phyloP scores from a whole-genome alignment of 2,113 vertebrate genomes.

The Thryonomys swinderianus region DNA sequence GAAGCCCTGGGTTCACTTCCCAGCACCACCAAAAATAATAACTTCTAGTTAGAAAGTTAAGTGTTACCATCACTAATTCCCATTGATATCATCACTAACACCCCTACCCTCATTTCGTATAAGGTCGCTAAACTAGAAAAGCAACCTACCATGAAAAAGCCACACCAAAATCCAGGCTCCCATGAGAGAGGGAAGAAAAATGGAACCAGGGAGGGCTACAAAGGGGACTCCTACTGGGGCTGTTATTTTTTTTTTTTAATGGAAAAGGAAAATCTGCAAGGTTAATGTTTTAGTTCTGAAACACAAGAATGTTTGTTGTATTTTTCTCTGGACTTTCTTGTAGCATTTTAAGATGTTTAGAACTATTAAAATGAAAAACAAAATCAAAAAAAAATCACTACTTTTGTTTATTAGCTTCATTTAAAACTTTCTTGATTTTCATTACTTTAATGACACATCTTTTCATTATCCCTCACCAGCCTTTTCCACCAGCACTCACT shows the following conservation, averaged over 20 bases:
- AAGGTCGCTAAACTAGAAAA: not conserved
- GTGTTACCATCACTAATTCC: not conserved
- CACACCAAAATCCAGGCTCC: not conserved
- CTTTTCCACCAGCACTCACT: not conserved
- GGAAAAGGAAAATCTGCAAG: not conserved
- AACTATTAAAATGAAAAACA: slow-evolving; percentile 19
- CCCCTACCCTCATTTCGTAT: not conserved
- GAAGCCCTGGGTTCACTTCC: not conserved
- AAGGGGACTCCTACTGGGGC: not conserved
- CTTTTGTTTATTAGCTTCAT: slow-evolving; percentile 18
- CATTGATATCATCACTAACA: not conserved
- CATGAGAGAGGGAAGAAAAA: not conserved
- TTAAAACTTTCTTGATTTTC: slow-evolving; percentile 35
- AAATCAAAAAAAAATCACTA: not conserved
- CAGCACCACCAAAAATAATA: not conserved
- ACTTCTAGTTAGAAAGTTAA: slow-evolving; percentile 1
- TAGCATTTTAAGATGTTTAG: not conserved
- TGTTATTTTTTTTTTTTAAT: not conserved
- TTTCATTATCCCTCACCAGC: not conserved
- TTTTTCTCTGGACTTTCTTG: slow-evolving; percentile 20
- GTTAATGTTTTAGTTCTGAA: not conserved
- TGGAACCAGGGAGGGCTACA: not conserved
- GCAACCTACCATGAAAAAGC: not conserved
- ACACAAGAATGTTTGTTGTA: not conserved
- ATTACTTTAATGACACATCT: slow-evolving; percentile 5